Base-by-base conservation (phyloP, 2,113 vertebrate genomes). In the Callaeas wilsoni region DNA sequence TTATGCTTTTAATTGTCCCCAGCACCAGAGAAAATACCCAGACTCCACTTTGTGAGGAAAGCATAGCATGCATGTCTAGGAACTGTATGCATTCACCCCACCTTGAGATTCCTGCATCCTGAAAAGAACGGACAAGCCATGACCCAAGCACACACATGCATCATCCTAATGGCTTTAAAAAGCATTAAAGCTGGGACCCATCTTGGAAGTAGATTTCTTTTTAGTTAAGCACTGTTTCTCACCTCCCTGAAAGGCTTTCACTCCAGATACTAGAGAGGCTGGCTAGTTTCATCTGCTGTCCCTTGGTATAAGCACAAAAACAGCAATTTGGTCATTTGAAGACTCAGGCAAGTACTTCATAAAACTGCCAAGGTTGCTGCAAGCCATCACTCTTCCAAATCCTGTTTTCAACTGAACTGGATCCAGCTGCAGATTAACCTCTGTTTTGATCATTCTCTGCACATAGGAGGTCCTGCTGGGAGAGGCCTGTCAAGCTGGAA, bases 391-490 rank as follows among this genome's bases (percentile, higher is more conserved):
- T 92, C 37, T 89, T 75, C 64, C 37, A 68, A 96, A 81, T 3
- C 13, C 16, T 63, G 20, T 75, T 92, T 93, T 69, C 55, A 80
- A 42, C 41, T 75, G 49, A 90, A 68, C 22, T 44, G 41, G 29
- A 86, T 78, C 76, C 44, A 90, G 63, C 53, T 90, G 41, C 62
- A 92, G 75, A 93, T 95, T 92, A 89, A 94, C 92, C 56, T 93
- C 69, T 79, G 50, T 76, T 86, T 80, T 56, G 42, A 93, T 69
- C 53, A 33, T 56, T 53, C n/a, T 55, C 21, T 53, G 55, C 4
- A 3, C 0, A 0, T 26, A 91, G 64, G n/a, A 86, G 44, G 67
- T 62, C 50, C 63, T 95, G 35, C 67, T 87, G 75, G 60, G 20
- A 86, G 52, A 87, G 19, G 35, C 42, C 57, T 50, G 27, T 77